Percentiles rank a stretch among this genome's conserved stretches.
These are phyloP conservation scores for Sycophila sp. DNA, from an alignment of 1,140 invertebrate species.

Conservation along the genomic window DNA sequence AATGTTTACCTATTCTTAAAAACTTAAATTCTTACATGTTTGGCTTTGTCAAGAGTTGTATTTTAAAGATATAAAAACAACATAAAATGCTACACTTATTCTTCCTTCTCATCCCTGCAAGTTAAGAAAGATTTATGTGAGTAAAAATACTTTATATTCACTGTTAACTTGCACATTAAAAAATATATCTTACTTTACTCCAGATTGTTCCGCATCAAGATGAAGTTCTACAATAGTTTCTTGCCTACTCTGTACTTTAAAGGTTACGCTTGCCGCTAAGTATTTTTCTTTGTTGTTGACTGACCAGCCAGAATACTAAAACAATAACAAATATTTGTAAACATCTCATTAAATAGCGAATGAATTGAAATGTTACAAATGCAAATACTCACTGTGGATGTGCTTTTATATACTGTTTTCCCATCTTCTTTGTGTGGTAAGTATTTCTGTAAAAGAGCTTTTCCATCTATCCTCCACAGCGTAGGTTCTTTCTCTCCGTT, in stretches of 20 bases:
- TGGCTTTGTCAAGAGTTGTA: slow-evolving; percentile 41
- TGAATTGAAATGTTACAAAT: neutral
- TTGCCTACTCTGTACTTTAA: slow-evolving; percentile 66
- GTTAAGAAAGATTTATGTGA: neutral
- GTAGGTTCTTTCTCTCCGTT: slow-evolving; percentile 70
- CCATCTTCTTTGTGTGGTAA: slow-evolving; percentile 77
- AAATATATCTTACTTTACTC: slow-evolving; percentile 53
- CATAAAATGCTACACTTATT: slow-evolving; percentile 56
- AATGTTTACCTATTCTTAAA: slow-evolving; percentile 21
- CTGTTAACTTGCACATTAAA: slow-evolving; percentile 5
- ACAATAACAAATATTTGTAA: slow-evolving; percentile 38
- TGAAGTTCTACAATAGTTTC: slow-evolving; percentile 67
- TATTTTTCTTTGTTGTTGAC: slow-evolving; percentile 75
- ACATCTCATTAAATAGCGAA: neutral
- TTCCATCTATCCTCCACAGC: slow-evolving; percentile 84
- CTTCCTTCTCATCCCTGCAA: slow-evolving; percentile 62
- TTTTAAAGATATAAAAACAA: slow-evolving; percentile 61
- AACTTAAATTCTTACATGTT: slow-evolving; percentile 33
- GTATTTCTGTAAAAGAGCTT: slow-evolving; percentile 81
- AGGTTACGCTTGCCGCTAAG: slow-evolving; percentile 65
- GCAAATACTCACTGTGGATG: slow-evolving; percentile 74
- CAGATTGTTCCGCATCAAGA: slow-evolving; percentile 58
- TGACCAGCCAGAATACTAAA: slow-evolving; percentile 77
- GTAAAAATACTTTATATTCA: too few species aligned
- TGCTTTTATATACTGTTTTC: slow-evolving; percentile 78